Evolutionary conservation across 1,140 invertebrate species (phyloP), one percentile per base, ranked within the genome.

Genomic region (Pissodes strobi): DNA sequence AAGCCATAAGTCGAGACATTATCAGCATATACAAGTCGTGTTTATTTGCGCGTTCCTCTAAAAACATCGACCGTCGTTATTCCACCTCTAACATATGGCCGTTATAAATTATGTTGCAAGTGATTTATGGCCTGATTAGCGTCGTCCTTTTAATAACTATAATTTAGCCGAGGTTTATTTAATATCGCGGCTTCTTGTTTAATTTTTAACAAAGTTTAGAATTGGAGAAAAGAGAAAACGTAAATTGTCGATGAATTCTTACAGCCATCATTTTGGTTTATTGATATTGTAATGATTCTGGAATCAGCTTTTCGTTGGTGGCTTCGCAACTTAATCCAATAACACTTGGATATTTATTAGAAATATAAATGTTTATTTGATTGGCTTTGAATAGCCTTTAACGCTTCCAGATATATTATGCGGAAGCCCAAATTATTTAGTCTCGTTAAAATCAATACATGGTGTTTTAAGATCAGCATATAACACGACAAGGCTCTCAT

Each of bases 131-230:
- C 30, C 60, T 51, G 49, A 63, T 63, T 63, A 55, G 55, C 46
- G 60, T 63, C 60, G 60, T 63, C 60, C 60, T 63, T 63, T 63
- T 53, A 63, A 63, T 63, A 63, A 63, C 60, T 37, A 63, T 63
- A 63, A 63, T 63, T 63, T 63, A 55, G 8, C 60, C 10, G 38
- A 21, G 51, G 60, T 63, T 63, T 63, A 63, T 63, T 63, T 63
- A 63, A 63, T 56, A 63, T 30, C 27, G 41, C 49, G 21, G 37
- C 25, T 17, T 63, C 51, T 51, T 52, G 60, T 63, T 53, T 63
- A 63, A 63, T 55, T 63, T 63, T 63, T 63, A 63, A 63, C 60
- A 63, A 55, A 63, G 60, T 63, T 63, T 63, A 63, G 30, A 63
- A 55, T 55, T 38, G 46, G 25, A 63, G 60, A 55, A 55, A 63